Conservation (phyloP, 2,888 invertebrate genomes). For the Cylloceria caligata region DNA sequence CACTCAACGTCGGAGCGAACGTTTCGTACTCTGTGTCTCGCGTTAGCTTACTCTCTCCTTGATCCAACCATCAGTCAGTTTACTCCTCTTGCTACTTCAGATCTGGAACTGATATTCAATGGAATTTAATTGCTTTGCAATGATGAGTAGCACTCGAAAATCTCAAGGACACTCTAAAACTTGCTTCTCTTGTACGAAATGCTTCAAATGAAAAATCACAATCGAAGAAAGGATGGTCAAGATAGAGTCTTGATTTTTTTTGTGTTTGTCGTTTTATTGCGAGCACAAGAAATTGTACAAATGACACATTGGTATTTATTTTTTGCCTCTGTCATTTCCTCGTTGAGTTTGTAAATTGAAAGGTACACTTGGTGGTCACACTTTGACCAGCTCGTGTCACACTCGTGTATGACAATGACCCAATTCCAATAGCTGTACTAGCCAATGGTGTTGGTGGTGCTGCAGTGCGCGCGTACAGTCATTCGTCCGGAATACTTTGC, state of each 20-base stretch:
- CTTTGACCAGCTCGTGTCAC: conserved; percentile 47
- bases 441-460: not conserved
- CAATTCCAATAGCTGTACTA: conserved; percentile 56
- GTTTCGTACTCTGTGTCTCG: conserved; percentile 37
- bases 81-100: conserved; percentile 72
- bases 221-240: not conserved
- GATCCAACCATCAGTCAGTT: conserved; percentile 43
- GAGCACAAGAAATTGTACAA: not conserved
- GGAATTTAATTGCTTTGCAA: conserved; percentile 74
- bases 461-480: conserved; percentile 48
- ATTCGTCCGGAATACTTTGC: conserved; percentile 44
- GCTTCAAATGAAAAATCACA: not conserved
- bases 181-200: not conserved
- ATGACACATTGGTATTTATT: conserved; percentile 22
- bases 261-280: not conserved
- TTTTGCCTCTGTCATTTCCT: conserved; percentile 2
- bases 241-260: not conserved
- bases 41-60: conserved; percentile 13
- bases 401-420: conserved; percentile 63
- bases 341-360: conserved; percentile 54
- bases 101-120: conserved; percentile 73
- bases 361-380: conserved; percentile 27
- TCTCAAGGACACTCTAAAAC: conserved; percentile 69
- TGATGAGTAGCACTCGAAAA: conserved; percentile 68
- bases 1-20: conserved; percentile 13